Conservation (phyloP, 2,797 vertebrate species). For the Coracias cyanogaster region DNA sequence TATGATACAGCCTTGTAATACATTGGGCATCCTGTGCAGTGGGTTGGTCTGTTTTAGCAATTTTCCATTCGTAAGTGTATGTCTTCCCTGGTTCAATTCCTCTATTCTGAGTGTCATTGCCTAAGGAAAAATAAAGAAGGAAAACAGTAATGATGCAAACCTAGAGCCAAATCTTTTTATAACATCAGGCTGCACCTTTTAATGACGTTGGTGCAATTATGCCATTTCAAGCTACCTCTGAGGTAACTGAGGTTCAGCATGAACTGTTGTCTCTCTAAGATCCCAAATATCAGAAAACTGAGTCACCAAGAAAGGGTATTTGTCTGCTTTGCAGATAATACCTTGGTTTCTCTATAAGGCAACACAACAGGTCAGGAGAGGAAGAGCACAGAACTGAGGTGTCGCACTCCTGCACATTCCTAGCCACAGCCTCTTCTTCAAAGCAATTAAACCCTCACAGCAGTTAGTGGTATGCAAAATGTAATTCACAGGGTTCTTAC, state of each 20-base stretch:
- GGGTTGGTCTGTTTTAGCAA: slow-evolving; percentile 89
- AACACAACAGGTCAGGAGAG: neutral
- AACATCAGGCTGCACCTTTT: neutral
- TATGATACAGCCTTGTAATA: slow-evolving; percentile 93
- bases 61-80: slow-evolving; percentile 88
- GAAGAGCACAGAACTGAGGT: neutral
- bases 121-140: slow-evolving; percentile 72
- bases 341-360: neutral
- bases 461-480: neutral
- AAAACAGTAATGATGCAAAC: neutral
- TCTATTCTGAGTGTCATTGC: slow-evolving; percentile 80
- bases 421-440: neutral
- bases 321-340: neutral
- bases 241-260: neutral
- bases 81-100: slow-evolving; percentile 89
- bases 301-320: neutral
- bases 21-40: slow-evolving; percentile 87
- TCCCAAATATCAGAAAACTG: neutral
- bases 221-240: neutral
- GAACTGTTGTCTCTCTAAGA: neutral
- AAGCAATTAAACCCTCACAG: neutral
- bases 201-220: neutral
- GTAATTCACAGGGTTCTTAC: slow-evolving; percentile 60
- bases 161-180: neutral
- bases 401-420: neutral